Evolutionary conservation across 2,113 vertebrate species (phyloP).

Genomic region (Menidia beryllina): DNA sequence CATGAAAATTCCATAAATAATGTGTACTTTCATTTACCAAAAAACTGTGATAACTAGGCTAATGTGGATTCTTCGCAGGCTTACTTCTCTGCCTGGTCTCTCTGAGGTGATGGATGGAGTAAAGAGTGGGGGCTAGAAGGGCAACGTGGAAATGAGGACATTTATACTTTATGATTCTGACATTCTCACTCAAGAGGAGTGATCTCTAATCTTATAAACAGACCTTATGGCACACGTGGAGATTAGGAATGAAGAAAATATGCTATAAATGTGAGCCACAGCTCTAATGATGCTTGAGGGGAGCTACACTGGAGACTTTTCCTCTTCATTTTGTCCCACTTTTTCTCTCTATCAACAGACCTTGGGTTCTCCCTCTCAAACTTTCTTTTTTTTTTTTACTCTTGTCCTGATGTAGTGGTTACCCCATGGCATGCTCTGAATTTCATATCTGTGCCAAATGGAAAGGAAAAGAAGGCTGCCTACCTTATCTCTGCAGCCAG

Average conservation of each 20-base stretch:
- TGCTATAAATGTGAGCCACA: slow-evolving; percentile 25
- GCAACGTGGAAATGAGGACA: slow-evolving; percentile 55
- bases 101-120: slow-evolving; percentile 19
- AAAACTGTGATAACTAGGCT: slow-evolving; percentile 5
- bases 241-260: slow-evolving; percentile 25
- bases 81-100: slow-evolving; percentile 16
- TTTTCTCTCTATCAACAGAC: slow-evolving; percentile 32
- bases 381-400: slow-evolving; percentile 16
- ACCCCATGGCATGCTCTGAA: slow-evolving; percentile 28
- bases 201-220: slow-evolving; percentile 68
- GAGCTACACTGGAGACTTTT: slow-evolving; percentile 34
- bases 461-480: slow-evolving; percentile 46
- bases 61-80: slow-evolving; percentile 37
- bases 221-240: slow-evolving; percentile 25
- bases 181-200: slow-evolving; percentile 61
- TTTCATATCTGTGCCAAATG: slow-evolving; percentile 56
- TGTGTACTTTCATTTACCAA: background rate
- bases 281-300: slow-evolving; percentile 29
- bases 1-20: background rate
- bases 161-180: slow-evolving; percentile 80
- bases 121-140: slow-evolving; percentile 4
- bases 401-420: slow-evolving; percentile 15
- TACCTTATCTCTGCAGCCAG: slow-evolving; percentile 77
- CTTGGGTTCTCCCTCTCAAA: slow-evolving; percentile 21
- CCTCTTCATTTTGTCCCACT: slow-evolving; percentile 6